These are phyloP conservation scores for Epicampocera succincta DNA, from an alignment of 2,888 invertebrate species.

Conservation along the genomic window DNA sequence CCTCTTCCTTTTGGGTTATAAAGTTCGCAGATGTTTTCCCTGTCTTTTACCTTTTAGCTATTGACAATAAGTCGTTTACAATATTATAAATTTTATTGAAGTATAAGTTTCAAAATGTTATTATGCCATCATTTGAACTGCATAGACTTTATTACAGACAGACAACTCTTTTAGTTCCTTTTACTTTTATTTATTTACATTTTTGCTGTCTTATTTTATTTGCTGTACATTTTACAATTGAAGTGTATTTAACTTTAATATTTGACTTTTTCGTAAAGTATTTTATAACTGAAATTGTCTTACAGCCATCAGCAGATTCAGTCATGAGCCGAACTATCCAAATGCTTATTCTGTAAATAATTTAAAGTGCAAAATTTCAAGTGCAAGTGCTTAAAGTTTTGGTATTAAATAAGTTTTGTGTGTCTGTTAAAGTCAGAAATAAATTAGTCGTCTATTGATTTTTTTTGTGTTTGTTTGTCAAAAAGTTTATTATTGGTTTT, in stretches of 20 bases:
- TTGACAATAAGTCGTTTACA: constrained; percentile 68
- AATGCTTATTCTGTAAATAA: constrained; percentile 24
- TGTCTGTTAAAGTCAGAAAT: constrained; percentile 22
- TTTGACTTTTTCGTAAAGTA: constrained; percentile 68
- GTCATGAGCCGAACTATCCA: not conserved
- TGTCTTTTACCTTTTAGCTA: constrained; percentile 66
- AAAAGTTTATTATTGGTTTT: too few relatives aligned
- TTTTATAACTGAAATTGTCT: constrained; percentile 57
- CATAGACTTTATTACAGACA: constrained; percentile 22
- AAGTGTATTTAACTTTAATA: constrained; percentile 65
- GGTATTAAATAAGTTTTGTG: constrained; percentile 26
- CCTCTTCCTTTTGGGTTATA: too few relatives aligned
- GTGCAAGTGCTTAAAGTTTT: constrained; percentile 1
- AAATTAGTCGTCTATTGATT: constrained; percentile 54
- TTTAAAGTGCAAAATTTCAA: constrained; percentile 31
- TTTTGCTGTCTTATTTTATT: not conserved
- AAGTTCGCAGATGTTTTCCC: constrained; percentile 16
- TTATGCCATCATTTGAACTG: constrained; percentile 62
- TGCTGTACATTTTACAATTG: constrained; percentile 44
- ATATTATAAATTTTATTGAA: constrained; percentile 66
- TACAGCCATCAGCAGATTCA: constrained; percentile 1
- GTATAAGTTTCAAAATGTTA: constrained; percentile 68
- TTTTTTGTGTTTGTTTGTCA: constrained; percentile 26
- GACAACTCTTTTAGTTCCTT: constrained; percentile 36
- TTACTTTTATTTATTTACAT: too few relatives aligned